These are phyloP conservation scores for Rhinolophus sinicus DNA, from an alignment of 2,113 vertebrate species.

Conservation along the genomic window DNA sequence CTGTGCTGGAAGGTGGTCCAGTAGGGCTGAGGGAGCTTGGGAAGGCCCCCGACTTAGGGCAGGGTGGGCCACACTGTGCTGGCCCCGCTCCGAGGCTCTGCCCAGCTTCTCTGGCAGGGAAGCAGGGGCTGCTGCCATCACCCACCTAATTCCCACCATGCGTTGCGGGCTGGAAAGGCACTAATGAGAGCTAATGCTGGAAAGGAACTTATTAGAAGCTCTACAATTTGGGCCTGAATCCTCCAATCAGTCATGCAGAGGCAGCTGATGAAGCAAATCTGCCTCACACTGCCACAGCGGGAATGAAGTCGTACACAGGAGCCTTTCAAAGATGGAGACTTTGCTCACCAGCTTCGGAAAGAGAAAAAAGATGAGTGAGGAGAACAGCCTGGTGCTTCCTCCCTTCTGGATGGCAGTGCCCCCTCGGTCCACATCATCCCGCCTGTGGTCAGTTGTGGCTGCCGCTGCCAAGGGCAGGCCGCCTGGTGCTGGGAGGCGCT, in stretches of 20 bases:
- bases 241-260: background rate
- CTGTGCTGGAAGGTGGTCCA: background rate
- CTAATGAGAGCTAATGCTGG: background rate
- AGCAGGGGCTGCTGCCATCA: background rate
- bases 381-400: background rate
- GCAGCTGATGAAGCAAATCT: background rate
- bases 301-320: background rate
- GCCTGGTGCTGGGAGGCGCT: fast-evolving
- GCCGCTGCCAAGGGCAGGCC: background rate
- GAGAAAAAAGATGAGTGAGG: background rate
- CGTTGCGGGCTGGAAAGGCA: background rate
- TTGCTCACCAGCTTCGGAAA: background rate
- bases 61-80: background rate
- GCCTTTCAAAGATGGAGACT: background rate
- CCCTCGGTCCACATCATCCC: background rate
- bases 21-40: background rate
- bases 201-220: constrained; percentile 39
- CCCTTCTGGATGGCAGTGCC: background rate
- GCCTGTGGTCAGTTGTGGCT: fast-evolving
- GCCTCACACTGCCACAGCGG: background rate
- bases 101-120: background rate
- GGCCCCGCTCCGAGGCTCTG: background rate
- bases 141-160: background rate
- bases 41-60: background rate
- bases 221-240: constrained; percentile 4